Evolutionary conservation across 2,888 invertebrate genomes (phyloP), one percentile per base, ranked within the genome.

Genomic region (Microplitis manilae): DNA sequence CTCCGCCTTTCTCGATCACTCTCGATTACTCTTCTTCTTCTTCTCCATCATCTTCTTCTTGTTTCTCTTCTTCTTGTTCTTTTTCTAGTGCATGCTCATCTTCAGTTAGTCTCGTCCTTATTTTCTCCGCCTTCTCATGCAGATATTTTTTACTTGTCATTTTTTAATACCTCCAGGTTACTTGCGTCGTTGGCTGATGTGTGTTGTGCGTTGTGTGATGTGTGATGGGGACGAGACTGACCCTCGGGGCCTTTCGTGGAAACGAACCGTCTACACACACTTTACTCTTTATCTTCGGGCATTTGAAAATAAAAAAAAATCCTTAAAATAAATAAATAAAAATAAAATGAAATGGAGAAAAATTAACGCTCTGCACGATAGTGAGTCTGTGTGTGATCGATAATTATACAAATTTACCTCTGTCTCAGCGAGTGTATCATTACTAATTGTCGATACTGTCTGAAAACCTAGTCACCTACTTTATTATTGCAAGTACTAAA

Each of bases 361-460:
- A 71, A 60, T 61, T 61, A 39, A 73, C 72, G 64, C 73, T 73
- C 73, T 40, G 72, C 72, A 64, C 72, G 73, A 67, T 67, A 17
- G 50, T 64, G 64, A 50, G 72, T 59, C 50, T 39, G 77, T 70
- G 74, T 77, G 74, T 74, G 77, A 77, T 77, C 74, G 74, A 74
- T 77, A 77, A 77, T 77, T 77, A 77, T 77, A 77, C 77, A 77
- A 77, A 77, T 77, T 77, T 74, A 74, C 74, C 70, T 77, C 74
- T 64, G 68, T 59, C 64, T 73, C 74, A 65, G 77, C 67, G 65
- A 70, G 77, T 75, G 70, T 77, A 74, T 77, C 74, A 77, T 77
- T 77, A 77, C 65, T 68, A 64, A 61, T 61, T 39, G 50, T 68
- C 15, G 61, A 30, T 65, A 17, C 38, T 77, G 68, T 73, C 73